These are phyloP conservation scores for Punctoribates punctum DNA, from an alignment of 2,888 invertebrate species.

Conservation along the genomic window DNA sequence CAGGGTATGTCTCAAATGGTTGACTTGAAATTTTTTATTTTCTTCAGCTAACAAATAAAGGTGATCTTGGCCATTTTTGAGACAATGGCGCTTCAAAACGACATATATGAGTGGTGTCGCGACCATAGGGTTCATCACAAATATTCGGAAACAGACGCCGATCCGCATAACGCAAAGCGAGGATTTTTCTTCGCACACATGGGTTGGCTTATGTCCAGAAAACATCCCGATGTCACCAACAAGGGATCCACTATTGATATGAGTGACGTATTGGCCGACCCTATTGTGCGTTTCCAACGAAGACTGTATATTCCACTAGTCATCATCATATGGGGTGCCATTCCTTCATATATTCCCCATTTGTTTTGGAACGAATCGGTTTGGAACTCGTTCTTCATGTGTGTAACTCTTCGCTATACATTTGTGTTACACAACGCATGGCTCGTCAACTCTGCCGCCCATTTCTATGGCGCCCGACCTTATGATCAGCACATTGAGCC, in stretches of 20 bases:
- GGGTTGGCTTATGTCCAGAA: slow-evolving; percentile 37
- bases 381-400: slow-evolving; percentile 33
- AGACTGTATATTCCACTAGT: slow-evolving; percentile 39
- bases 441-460: slow-evolving; percentile 90
- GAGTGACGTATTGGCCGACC: slow-evolving; percentile 43
- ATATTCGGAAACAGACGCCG: slow-evolving; percentile 54
- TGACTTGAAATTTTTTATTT: background rate
- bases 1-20: slow-evolving; percentile 56
- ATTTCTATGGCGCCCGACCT: slow-evolving; percentile 85
- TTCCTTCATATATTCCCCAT: slow-evolving; percentile 41
- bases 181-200: slow-evolving; percentile 57
- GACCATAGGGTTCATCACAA: slow-evolving; percentile 54
- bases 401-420: slow-evolving; percentile 41
- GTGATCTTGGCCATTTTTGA: slow-evolving; percentile 70
- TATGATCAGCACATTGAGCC: slow-evolving; percentile 70
- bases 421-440: slow-evolving; percentile 75
- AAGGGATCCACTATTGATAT: slow-evolving; percentile 49
- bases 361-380: slow-evolving; percentile 35
- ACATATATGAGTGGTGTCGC: slow-evolving; percentile 50
- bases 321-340: slow-evolving; percentile 28
- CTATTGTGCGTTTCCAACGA: slow-evolving; percentile 42
- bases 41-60: background rate
- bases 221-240: slow-evolving; percentile 39
- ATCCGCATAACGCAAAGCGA: slow-evolving; percentile 52
- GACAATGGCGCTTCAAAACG: slow-evolving; percentile 81